These are phyloP conservation scores for Chirona hameri DNA, from an alignment of 2,888 invertebrate species.

Conservation along the genomic window DNA sequence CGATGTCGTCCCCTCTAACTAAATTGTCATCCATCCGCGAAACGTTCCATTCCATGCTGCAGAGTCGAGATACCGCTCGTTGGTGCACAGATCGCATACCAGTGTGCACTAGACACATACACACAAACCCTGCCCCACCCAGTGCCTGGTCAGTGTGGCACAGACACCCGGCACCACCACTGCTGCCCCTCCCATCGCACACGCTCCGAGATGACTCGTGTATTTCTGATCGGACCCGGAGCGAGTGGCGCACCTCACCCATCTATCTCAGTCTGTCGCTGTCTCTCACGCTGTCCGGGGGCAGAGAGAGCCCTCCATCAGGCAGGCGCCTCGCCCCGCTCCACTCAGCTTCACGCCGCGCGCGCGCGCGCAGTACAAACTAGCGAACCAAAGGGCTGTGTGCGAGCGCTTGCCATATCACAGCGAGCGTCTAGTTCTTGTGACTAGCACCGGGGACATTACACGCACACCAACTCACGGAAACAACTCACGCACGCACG, in stretches of 20 bases:
- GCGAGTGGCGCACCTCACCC: background rate
- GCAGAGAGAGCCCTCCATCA: background rate
- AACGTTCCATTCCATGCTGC: too few species aligned
- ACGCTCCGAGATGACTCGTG: slow-evolving; percentile 36
- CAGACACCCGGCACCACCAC: too few species aligned
- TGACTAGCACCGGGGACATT: slow-evolving; percentile 22
- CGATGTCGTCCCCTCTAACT: too few species aligned
- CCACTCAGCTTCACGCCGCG: background rate
- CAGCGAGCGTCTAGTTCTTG: slow-evolving; percentile 28
- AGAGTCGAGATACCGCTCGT: too few species aligned
- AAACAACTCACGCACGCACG: background rate
- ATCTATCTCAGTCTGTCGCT: too few species aligned
- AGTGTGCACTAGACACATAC: too few species aligned
- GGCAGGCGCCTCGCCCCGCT: too few species aligned
- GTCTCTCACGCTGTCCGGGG: background rate
- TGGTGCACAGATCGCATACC: too few species aligned
- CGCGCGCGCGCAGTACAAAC: slow-evolving; percentile 9
- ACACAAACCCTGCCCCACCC: too few species aligned
- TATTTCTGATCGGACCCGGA: slow-evolving; percentile 12
- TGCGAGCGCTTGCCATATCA: slow-evolving; percentile 5
- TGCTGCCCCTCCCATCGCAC: too few species aligned
- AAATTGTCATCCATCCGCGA: too few species aligned
- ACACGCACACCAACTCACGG: slow-evolving; percentile 1
- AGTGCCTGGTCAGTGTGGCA: too few species aligned
- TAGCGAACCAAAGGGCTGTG: slow-evolving; percentile 27